Conservation (phyloP, 2,888 invertebrate species). For the Zonitis immaculata region DNA sequence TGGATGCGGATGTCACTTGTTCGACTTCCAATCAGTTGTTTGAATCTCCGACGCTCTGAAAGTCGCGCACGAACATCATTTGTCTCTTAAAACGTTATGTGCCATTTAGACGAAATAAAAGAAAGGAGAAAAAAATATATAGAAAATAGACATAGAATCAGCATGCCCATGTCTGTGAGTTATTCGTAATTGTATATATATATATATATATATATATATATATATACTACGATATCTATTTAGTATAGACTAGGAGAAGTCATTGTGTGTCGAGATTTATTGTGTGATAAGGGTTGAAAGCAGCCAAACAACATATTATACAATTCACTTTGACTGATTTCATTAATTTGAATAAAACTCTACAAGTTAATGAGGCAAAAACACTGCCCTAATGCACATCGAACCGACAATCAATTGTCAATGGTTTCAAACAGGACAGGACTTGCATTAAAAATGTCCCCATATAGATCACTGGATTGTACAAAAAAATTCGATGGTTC, state of each 20-base stretch:
- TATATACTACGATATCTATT: background rate
- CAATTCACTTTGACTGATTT: background rate
- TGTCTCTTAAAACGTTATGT: slow-evolving; percentile 24
- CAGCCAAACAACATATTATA: too few relatives aligned
- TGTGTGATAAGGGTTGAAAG: slow-evolving; percentile 14
- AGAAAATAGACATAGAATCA: background rate
- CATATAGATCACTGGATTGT: too few relatives aligned
- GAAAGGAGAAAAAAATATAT: background rate
- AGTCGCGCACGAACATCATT: slow-evolving; percentile 37
- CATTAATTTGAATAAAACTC: background rate
- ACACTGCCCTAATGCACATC: background rate
- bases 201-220: too few relatives aligned
- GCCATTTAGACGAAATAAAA: slow-evolving; percentile 27
- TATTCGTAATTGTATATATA: slow-evolving; percentile 20
- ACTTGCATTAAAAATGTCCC: too few relatives aligned
- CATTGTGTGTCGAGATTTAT: slow-evolving; percentile 19
- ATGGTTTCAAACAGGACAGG: too few relatives aligned
- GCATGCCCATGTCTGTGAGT: slow-evolving; percentile 20
- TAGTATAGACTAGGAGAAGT: slow-evolving; percentile 8
- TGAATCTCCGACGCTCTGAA: slow-evolving; percentile 32
- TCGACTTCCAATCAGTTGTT: slow-evolving; percentile 34
- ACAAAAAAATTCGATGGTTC: too few relatives aligned
- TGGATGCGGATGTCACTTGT: slow-evolving; percentile 38
- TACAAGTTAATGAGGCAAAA: background rate
- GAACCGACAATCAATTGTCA: background rate